Conservation (phyloP, 2,797 vertebrate species). For the Gallinago solitaria region DNA sequence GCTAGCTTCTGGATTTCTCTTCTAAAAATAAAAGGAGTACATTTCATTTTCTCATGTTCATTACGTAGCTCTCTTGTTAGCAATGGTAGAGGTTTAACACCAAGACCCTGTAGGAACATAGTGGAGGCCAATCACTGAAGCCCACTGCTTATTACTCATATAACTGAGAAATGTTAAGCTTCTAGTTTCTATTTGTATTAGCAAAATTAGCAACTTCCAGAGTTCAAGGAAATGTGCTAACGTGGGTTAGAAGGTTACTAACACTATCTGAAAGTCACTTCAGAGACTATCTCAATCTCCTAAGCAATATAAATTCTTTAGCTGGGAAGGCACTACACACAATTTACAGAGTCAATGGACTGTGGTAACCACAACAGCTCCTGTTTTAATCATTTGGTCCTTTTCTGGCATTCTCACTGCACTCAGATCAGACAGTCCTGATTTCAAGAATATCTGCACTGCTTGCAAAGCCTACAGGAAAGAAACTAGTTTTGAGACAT, state of each 20-base stretch:
- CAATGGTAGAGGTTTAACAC: not conserved
- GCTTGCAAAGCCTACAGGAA: not conserved
- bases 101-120: not conserved
- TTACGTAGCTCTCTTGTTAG: not conserved
- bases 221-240: slow-evolving; percentile 23
- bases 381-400: slow-evolving; percentile 28
- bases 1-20: not conserved
- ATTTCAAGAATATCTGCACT: not conserved
- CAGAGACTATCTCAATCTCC: not conserved
- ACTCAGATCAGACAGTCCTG: not conserved
- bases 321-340: slow-evolving; percentile 27
- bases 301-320: slow-evolving; percentile 29
- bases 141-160: slow-evolving; percentile 44
- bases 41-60: not conserved
- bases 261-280: slow-evolving; percentile 47
- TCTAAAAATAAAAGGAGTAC: not conserved
- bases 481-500: not conserved
- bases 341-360: slow-evolving; percentile 27
- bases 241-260: slow-evolving; percentile 30
- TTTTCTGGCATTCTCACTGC: not conserved
- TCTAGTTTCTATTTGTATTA: slow-evolving; percentile 56
- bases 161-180: slow-evolving; percentile 49
- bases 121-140: slow-evolving; percentile 4
- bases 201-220: slow-evolving; percentile 57
- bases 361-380: slow-evolving; percentile 18